A percentile compares a stretch with the other conserved stretches of the same genome.
Evolutionary conservation across 2,888 invertebrate species (phyloP).

Genomic region (Mythimna impura): DNA sequence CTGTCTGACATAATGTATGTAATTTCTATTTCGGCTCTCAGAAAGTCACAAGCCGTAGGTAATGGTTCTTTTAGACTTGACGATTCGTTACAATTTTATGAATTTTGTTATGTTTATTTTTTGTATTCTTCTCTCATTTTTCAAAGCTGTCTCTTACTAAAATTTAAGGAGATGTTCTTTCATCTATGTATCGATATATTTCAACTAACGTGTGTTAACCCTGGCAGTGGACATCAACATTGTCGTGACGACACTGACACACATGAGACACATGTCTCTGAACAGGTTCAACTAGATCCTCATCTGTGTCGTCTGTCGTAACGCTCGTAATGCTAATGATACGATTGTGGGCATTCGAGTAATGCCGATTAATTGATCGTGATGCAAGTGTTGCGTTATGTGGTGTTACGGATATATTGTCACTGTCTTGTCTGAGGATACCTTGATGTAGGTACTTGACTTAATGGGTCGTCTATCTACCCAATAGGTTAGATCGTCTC

Average conservation of each 20-base stretch:
- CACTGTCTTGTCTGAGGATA: not conserved
- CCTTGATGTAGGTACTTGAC: not conserved
- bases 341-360: slow-evolving; percentile 50
- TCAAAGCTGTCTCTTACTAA: not conserved
- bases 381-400: slow-evolving; percentile 47
- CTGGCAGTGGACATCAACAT: slow-evolving; percentile 40
- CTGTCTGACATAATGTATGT: not conserved
- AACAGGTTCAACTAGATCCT: slow-evolving; percentile 64
- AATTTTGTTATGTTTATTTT: not conserved
- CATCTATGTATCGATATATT: not conserved
- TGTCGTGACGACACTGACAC: slow-evolving; percentile 70
- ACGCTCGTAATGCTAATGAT: slow-evolving; percentile 49
- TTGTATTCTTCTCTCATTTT: not conserved
- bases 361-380: slow-evolving; percentile 53
- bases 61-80: too few species aligned
- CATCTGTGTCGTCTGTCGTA: slow-evolving; percentile 53
- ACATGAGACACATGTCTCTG: slow-evolving; percentile 56
- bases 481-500: not conserved
- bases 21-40: not conserved
- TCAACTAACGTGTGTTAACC: slow-evolving; percentile 37
- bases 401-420: slow-evolving; percentile 11
- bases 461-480: not conserved
- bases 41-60: not conserved
- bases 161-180: not conserved
- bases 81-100: not conserved